Evolutionary conservation across 2,888 invertebrate species (phyloP), one percentile per base, ranked within the genome.

Genomic region (Dichetophora obliterata): DNA sequence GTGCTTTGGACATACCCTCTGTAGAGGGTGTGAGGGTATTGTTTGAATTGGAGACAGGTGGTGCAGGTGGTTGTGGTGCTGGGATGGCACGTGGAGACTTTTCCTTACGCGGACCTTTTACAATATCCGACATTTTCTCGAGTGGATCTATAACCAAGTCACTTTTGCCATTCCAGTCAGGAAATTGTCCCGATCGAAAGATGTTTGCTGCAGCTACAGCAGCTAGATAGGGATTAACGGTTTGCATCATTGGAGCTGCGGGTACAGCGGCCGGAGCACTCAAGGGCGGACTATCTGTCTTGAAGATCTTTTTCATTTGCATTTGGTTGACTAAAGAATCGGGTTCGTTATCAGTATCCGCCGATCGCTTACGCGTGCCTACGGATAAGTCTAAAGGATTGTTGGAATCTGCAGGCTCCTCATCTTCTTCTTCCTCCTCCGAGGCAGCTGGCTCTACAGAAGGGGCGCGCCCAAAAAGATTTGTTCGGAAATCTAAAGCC

Each of bases 81-180:
- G 16, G 5, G 14, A 77, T 70, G 27, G 34, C 79, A 48, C 84
- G 79, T 2, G 77, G 19, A 0, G 81, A 77, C 74, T 85, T 85
- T 85, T 95, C 95, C 81, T 95, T 95, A 9, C 85, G 83, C 3
- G 85, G 82, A 0, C 96, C 95, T 86, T 96, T 94, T 82, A 96
- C 96, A 79, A 96, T 91, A 84, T 96, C 96, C 82, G 95, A 95
- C 96, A 96, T 96, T 88, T 96, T 96, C 86, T 96, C 96, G 65
- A 96, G 89, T 0, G 96, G 95, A 85, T 96, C 96, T 83, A 95
- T 94, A 2, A 93, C 93, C 90, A 94, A 92, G 86, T 95, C 95
- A 82, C 93, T 90, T 90, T 95, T 95, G 75, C 88, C 89, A 81
- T 88, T 77, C 96, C 96, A 87, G 94, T 96, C 96, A 16, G 92